These are phyloP conservation scores for Chaetura pelagica DNA, from an alignment of 2,113 vertebrate genomes.

Conservation along the genomic window DNA sequence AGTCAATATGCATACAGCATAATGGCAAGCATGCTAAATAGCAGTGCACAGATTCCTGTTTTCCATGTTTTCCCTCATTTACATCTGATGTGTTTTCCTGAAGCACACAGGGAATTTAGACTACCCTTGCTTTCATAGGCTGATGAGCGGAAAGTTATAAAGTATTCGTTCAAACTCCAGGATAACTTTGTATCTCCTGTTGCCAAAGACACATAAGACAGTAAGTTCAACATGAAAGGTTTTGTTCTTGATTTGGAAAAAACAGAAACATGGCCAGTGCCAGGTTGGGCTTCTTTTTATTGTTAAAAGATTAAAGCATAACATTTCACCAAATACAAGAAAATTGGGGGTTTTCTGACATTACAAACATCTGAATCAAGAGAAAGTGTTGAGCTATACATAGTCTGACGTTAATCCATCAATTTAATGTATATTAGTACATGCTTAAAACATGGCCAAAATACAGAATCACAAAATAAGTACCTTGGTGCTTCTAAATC, in stretches of 20 bases:
- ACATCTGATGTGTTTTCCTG: neutral
- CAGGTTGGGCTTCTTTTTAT: conserved; percentile 62
- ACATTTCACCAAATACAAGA: conserved; percentile 66
- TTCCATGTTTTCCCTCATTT: neutral
- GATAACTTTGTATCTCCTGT: neutral
- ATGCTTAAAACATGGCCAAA: conserved; percentile 66
- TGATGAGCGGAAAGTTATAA: neutral
- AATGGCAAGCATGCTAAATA: neutral
- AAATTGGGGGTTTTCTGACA: conserved; percentile 22
- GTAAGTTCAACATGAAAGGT: neutral
- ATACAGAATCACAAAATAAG: conserved; percentile 59
- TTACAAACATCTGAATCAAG: conserved; percentile 54
- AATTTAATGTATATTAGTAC: conserved; percentile 58
- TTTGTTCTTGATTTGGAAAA: neutral
- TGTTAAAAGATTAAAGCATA: conserved; percentile 72
- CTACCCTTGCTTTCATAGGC: neutral
- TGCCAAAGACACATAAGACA: neutral
- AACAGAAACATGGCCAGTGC: neutral
- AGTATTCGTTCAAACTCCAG: neutral
- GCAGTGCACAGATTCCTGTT: neutral
- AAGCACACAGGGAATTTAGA: neutral
- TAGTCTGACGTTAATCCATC: conserved; percentile 28
- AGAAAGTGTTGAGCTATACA: conserved; percentile 55
- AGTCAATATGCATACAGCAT: neutral
- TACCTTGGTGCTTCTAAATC: conserved; percentile 52